Evolutionary conservation across 2,113 vertebrate species (phyloP).

Genomic region (Engystomops pustulosus): DNA sequence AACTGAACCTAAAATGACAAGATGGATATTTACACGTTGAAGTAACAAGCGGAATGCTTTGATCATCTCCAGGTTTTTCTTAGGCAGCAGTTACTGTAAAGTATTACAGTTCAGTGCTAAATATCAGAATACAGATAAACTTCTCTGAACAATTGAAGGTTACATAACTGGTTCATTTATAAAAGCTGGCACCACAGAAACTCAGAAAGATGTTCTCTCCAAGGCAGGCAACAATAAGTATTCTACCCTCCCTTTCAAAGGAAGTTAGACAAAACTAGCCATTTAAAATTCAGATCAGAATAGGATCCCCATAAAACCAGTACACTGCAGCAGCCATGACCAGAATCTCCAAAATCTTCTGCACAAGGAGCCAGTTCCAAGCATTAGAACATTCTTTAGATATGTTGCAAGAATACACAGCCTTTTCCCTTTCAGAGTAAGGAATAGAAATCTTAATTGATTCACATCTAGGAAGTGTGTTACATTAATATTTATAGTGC

Average conservation of each 20-base stretch:
- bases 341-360: slow-evolving; percentile 26
- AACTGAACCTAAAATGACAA: too few relatives aligned
- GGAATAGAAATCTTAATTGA: background rate
- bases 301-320: background rate
- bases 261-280: slow-evolving; percentile 19
- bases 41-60: too few relatives aligned
- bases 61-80: too few relatives aligned
- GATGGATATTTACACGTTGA: too few relatives aligned
- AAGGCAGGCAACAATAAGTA: background rate
- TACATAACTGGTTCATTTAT: slow-evolving; percentile 8
- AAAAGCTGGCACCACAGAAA: background rate
- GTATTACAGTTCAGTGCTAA: background rate
- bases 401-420: background rate
- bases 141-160: background rate
- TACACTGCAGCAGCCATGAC: background rate
- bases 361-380: background rate
- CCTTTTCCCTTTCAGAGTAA: background rate
- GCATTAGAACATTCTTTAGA: background rate
- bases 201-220: background rate
- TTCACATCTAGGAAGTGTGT: background rate
- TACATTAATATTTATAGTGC: background rate
- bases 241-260: slow-evolving; percentile 7
- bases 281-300: slow-evolving; percentile 53
- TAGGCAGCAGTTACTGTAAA: too few relatives aligned
- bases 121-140: background rate